A percentile compares a stretch with the other conserved stretches of the same genome.
Conservation (phyloP, 2,888 invertebrate species). For the Ennomos quercinarius region DNA sequence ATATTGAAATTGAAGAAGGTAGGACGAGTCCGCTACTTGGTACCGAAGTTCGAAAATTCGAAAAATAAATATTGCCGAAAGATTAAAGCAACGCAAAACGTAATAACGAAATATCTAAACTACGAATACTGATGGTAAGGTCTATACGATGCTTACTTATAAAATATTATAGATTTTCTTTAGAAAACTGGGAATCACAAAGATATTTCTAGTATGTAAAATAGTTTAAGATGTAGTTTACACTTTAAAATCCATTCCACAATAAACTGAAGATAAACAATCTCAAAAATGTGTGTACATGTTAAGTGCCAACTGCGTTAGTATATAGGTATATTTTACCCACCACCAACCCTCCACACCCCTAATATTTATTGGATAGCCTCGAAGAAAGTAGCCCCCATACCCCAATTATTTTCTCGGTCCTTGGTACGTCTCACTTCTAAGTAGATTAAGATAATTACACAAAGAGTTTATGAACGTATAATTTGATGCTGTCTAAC, state of each 20-base stretch:
- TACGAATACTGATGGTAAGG: slow-evolving; percentile 20
- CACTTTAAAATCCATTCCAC: too few species aligned
- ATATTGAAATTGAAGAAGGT: slow-evolving; percentile 33
- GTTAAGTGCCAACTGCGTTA: too few species aligned
- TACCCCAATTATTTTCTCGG: slow-evolving; percentile 7
- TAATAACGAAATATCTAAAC: too few species aligned
- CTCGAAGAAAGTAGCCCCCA: not conserved
- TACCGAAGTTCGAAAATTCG: too few species aligned
- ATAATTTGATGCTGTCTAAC: slow-evolving; percentile 31
- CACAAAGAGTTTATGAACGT: slow-evolving; percentile 13
- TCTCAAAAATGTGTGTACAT: too few species aligned
- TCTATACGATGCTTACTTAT: slow-evolving; percentile 2
- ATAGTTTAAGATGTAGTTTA: not conserved
- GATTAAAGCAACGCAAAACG: too few species aligned
- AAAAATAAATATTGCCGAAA: too few species aligned
- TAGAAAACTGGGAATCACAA: not conserved
- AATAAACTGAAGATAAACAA: too few species aligned
- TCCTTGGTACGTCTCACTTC: slow-evolving; percentile 8
- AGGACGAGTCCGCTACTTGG: too few species aligned
- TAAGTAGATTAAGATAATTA: slow-evolving; percentile 16
- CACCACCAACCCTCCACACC: not conserved
- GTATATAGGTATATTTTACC: not conserved
- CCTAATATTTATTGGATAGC: slow-evolving; percentile 11
- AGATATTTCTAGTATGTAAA: too few species aligned
- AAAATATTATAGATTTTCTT: not conserved